Conservation (phyloP, 1,140 invertebrate species). For the Hylyphantes graminicola region DNA sequence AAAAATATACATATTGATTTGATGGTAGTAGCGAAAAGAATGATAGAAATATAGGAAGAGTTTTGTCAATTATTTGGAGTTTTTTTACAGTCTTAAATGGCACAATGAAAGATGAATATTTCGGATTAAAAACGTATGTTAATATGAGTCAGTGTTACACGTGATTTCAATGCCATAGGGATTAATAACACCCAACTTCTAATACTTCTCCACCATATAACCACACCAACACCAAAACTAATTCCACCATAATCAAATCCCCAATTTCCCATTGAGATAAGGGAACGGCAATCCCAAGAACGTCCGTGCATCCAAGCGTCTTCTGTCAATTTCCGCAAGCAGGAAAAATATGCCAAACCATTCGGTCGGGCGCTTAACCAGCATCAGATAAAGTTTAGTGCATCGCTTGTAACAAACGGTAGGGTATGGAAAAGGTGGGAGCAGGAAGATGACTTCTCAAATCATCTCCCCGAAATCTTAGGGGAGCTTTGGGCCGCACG, state of each 20-base stretch:
- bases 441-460: neutral
- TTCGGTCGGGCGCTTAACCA: neutral
- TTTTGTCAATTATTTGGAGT: too few species aligned
- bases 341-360: neutral
- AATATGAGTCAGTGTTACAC: too few species aligned
- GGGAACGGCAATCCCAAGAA: neutral
- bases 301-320: neutral
- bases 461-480: neutral
- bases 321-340: neutral
- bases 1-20: too few species aligned
- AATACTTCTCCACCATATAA: too few species aligned
- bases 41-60: too few species aligned
- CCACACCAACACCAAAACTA: too few species aligned
- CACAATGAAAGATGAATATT: too few species aligned
- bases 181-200: too few species aligned
- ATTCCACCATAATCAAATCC: neutral
- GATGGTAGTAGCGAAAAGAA: too few species aligned
- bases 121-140: too few species aligned
- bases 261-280: neutral
- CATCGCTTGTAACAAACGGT: constrained; percentile 5
- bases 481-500: constrained; percentile 2
- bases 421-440: neutral
- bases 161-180: too few species aligned
- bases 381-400: constrained; percentile 41
- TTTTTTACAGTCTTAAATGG: too few species aligned